Percentiles rank a stretch among this genome's conserved stretches.
These are phyloP conservation scores for Oscheius sp. DNA, from an alignment of 2,888 invertebrate genomes.

Conservation along the genomic window DNA sequence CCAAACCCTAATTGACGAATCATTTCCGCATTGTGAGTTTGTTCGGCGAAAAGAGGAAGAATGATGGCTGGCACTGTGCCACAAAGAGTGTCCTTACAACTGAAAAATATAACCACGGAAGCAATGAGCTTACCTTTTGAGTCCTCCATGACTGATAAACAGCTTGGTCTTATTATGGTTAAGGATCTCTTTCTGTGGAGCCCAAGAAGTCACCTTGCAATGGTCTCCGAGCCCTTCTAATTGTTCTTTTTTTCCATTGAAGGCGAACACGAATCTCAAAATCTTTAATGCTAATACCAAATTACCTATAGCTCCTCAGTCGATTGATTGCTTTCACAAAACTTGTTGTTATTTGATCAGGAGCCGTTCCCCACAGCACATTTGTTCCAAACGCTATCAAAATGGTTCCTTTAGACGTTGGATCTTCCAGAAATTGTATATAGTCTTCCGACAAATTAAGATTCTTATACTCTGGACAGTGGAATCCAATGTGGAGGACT, in stretches of 20 bases:
- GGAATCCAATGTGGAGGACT: constrained; percentile 27
- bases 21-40: constrained; percentile 47
- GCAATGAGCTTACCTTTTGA: constrained; percentile 37
- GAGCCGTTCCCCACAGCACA: constrained; percentile 36
- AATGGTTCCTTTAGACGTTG: constrained; percentile 41
- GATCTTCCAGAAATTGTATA: constrained; percentile 33
- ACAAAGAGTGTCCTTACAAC: constrained; percentile 51
- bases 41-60: constrained; percentile 57
- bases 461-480: constrained; percentile 23
- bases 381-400: constrained; percentile 43
- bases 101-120: constrained; percentile 5
- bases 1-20: constrained; percentile 36
- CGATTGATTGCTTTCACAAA: constrained; percentile 34
- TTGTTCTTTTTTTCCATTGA: constrained; percentile 32
- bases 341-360: constrained; percentile 5
- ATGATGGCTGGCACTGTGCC: constrained; percentile 44
- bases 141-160: constrained; percentile 44
- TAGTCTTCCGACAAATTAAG: constrained; percentile 15
- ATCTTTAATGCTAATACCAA: background rate
- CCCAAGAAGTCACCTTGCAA: constrained; percentile 38
- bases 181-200: constrained; percentile 45
- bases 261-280: constrained; percentile 37
- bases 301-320: constrained; percentile 30
- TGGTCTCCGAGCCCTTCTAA: constrained; percentile 29
- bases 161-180: constrained; percentile 35